phyloP scores from a whole-genome alignment of 2,113 vertebrate species.

The Lampris megalopsis region DNA sequence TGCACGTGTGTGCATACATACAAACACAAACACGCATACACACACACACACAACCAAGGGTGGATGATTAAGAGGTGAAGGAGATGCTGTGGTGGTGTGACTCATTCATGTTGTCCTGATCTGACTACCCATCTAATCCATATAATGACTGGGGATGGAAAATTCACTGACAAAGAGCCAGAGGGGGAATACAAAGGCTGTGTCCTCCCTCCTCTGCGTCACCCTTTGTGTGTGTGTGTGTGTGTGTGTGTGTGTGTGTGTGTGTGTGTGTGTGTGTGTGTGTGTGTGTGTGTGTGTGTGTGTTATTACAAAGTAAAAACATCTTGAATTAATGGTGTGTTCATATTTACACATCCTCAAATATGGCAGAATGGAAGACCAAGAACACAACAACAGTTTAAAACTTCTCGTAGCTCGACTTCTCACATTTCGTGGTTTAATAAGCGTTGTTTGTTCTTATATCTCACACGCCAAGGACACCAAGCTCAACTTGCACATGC shows the following conservation, averaged over 20 bases:
- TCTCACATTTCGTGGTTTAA: constrained; percentile 30
- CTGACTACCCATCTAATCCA: neutral
- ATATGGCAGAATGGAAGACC: neutral
- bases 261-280: constrained; percentile 2
- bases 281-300: neutral
- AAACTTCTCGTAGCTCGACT: neutral
- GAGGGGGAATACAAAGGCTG: neutral
- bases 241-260: neutral
- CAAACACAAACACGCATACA: neutral
- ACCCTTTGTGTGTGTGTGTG: neutral
- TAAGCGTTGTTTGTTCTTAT: constrained; percentile 45
- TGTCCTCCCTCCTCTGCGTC: neutral
- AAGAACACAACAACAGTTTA: neutral
- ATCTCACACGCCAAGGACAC: constrained; percentile 33
- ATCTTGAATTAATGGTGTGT: neutral
- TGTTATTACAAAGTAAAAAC: constrained; percentile 1
- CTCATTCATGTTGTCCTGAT: constrained; percentile 7
- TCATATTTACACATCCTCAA: neutral
- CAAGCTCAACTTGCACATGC: constrained; percentile 30
- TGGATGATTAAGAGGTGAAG: neutral
- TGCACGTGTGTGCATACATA: neutral
- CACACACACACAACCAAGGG: neutral
- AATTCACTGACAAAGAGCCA: constrained; percentile 27
- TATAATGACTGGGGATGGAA: constrained; percentile 28
- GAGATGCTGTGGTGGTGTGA: neutral